These are phyloP conservation scores for Campoplex nolae DNA, from an alignment of 2,888 invertebrate genomes.

Conservation along the genomic window DNA sequence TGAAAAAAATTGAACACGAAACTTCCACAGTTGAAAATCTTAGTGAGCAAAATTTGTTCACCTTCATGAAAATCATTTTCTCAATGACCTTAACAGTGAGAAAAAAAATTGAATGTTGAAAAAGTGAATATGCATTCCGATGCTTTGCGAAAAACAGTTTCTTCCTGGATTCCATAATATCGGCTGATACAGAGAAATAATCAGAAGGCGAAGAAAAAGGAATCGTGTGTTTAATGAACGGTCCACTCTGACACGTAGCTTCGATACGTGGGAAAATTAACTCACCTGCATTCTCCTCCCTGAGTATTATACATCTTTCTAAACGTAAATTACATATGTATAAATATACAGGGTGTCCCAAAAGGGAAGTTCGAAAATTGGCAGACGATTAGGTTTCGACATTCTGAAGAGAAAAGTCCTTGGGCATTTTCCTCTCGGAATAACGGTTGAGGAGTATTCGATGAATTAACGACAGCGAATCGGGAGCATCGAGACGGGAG, in stretches of 20 bases:
- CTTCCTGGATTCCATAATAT: constrained; percentile 62
- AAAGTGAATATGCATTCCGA: not conserved
- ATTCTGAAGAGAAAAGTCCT: not conserved
- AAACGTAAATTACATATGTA: not conserved
- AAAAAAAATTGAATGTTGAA: not conserved
- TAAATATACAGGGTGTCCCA: not conserved
- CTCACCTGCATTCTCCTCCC: constrained; percentile 29
- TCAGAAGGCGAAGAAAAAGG: constrained; percentile 25
- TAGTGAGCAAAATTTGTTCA: not conserved
- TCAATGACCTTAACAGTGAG: not conserved
- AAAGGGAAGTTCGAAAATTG: not conserved
- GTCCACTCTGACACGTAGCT: constrained; percentile 47
- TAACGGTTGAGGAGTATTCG: not conserved
- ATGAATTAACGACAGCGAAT: not conserved
- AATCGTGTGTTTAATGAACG: constrained; percentile 50
- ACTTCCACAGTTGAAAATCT: not conserved
- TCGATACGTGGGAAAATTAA: constrained; percentile 63
- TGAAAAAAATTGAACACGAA: not conserved
- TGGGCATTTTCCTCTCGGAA: not conserved
- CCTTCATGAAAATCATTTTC: not conserved
- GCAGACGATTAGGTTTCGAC: not conserved
- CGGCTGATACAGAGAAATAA: constrained; percentile 35
- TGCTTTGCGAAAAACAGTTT: constrained; percentile 23
- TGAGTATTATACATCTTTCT: constrained; percentile 1
- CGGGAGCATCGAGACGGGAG: too few species aligned